phyloP scores from a whole-genome alignment of 2,113 vertebrate genomes.

The Nerophis ophidion region DNA sequence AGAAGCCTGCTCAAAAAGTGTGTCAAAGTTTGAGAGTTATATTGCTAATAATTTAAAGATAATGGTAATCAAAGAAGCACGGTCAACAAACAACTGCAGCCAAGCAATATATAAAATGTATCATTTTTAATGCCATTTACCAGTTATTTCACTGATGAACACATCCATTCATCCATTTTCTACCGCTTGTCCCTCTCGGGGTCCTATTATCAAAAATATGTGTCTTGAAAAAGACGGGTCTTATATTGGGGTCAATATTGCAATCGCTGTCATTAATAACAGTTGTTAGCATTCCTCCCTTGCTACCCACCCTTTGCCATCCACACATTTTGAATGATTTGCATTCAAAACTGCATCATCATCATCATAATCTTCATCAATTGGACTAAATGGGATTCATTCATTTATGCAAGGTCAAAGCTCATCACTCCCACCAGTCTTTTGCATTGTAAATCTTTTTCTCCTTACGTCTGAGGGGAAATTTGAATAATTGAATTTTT shows the following conservation, averaged over 20 bases:
- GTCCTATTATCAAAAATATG: too few species aligned
- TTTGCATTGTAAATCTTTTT: slow-evolving; percentile 62
- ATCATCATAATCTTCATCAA: slow-evolving; percentile 35
- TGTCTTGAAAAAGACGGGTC: too few species aligned
- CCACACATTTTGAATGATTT: slow-evolving; percentile 36
- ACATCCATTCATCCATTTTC: too few species aligned
- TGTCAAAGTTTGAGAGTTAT: too few species aligned
- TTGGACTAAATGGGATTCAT: slow-evolving; percentile 54
- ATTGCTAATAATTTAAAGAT: too few species aligned
- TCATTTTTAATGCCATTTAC: too few species aligned
- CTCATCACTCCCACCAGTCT: slow-evolving; percentile 52
- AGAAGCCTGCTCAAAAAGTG: too few species aligned
- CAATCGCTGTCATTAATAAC: slow-evolving; percentile 24
- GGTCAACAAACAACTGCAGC: too few species aligned
- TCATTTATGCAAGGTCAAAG: slow-evolving; percentile 67
- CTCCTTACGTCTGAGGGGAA: slow-evolving; percentile 28
- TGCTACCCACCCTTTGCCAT: background rate
- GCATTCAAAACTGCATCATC: slow-evolving; percentile 46
- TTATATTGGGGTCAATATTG: background rate
- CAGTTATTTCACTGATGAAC: too few species aligned
- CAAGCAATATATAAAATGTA: too few species aligned
- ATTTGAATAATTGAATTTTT: slow-evolving; percentile 44
- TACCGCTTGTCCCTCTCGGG: too few species aligned
- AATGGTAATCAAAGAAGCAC: too few species aligned
- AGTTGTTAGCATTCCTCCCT: slow-evolving; percentile 19